Conservation (phyloP, 1,140 invertebrate genomes). For the Drosophila kikkawai region DNA sequence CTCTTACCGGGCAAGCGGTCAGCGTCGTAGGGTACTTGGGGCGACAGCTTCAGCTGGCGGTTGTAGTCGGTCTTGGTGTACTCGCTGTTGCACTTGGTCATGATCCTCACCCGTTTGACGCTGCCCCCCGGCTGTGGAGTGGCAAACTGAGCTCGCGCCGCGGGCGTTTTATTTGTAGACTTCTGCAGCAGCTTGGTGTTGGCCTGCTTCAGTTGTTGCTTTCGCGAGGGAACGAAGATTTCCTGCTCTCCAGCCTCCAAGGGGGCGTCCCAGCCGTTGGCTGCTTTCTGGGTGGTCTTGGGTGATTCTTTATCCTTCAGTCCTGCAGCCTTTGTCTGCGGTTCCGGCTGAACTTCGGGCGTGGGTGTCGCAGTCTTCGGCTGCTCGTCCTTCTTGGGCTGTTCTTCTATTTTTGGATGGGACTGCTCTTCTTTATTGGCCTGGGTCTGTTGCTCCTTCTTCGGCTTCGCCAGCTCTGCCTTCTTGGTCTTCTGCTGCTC, state of each 20-base stretch:
- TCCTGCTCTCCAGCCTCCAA: slow-evolving; percentile 84
- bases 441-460: slow-evolving; percentile 39
- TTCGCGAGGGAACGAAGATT: slow-evolving; percentile 84
- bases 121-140: slow-evolving; percentile 28
- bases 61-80: slow-evolving; percentile 90
- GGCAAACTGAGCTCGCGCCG: slow-evolving; percentile 23
- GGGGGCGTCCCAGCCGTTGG: slow-evolving; percentile 78
- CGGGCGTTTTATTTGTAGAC: slow-evolving; percentile 12
- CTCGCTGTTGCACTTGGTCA: slow-evolving; percentile 88
- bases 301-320: neutral
- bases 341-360: neutral
- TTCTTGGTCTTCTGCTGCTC: neutral
- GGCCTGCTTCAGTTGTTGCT: slow-evolving; percentile 71
- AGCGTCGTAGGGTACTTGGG: slow-evolving; percentile 90
- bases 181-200: slow-evolving; percentile 60
- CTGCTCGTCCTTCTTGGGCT: slow-evolving; percentile 13
- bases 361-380: neutral
- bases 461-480: slow-evolving; percentile 24
- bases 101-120: slow-evolving; percentile 87
- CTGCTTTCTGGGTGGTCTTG: slow-evolving; percentile 4
- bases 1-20: slow-evolving; percentile 88
- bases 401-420: slow-evolving; percentile 7
- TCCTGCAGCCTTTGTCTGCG: neutral
- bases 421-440: slow-evolving; percentile 11
- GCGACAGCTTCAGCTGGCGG: slow-evolving; percentile 88